Base-by-base conservation (phyloP, 2,888 invertebrate species). In the Palloptera scutellata region DNA sequence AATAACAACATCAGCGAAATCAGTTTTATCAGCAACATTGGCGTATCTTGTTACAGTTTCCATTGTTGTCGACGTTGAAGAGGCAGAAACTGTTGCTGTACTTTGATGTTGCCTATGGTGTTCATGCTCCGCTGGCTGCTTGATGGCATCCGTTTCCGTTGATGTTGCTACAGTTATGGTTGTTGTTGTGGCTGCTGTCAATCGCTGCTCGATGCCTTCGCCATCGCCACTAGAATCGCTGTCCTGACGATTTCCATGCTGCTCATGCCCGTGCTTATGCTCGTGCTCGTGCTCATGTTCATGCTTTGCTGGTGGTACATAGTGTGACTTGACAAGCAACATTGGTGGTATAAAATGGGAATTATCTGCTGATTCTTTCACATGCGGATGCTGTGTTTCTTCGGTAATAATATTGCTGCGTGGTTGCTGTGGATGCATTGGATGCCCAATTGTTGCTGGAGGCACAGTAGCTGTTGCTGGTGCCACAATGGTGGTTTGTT, bases 301-400 rank as follows among this genome's bases (percentile, higher is more conserved):
- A 54, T 82, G 81, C 68, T 80, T 83, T n/a, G 75, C 63, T 10
- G 82, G 79, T 43, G 84, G 82, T 62, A 84, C 80, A 71, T 85
- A 85, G 75, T 85, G 83, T 3, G 85, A 82, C 72, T 85, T 85
- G 1, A 85, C 85, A 72, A 85, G 72, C 65, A 85, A 63, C 85
- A 85, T 85, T 53, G 85, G 85, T 15, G 85, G 85, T 69, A 85
- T 84, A 58, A 85, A 85, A 72, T 84, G 85, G 12, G 81, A 80
- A 66, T 80, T 84, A 71, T 84, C 85, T 19, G 76, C 75, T 9
- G 82, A 75, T 70, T 83, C 83, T 65, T 84, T 84, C 40, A 80
- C 71, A 63, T 83, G 82, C 9, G 76, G 73, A 72, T 80, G 81
- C 54, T 71, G 72, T 55, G 70, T 67, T 58, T 81, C 80, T 58